Evolutionary conservation across 2,888 invertebrate species (phyloP).

Genomic region (Ectropis crepuscularia): DNA sequence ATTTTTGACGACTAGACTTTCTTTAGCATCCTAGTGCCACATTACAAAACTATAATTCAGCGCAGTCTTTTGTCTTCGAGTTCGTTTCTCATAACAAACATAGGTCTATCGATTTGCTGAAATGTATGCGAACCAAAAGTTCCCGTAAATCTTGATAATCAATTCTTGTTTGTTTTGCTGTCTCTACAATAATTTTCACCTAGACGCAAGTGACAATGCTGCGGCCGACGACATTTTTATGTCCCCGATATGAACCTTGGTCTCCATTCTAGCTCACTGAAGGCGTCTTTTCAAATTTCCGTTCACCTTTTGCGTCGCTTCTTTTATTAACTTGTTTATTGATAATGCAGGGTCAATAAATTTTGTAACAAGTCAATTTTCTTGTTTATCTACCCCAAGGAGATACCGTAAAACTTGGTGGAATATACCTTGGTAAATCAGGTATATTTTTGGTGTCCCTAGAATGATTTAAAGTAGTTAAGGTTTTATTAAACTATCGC

Average conservation of each 20-base stretch:
- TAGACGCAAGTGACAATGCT: constrained; percentile 52
- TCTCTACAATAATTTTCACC: constrained; percentile 42
- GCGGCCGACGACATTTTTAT: constrained; percentile 61
- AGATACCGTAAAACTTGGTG: too few species aligned
- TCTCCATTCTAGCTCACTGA: constrained; percentile 51
- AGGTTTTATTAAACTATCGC: too few species aligned
- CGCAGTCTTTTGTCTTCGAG: too few species aligned
- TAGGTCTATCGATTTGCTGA: too few species aligned
- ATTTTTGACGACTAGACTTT: too few species aligned
- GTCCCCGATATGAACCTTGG: constrained; percentile 56
- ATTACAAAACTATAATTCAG: too few species aligned
- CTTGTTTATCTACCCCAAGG: background rate
- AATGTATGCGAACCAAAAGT: too few species aligned
- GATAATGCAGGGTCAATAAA: constrained; percentile 21
- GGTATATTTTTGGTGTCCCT: too few species aligned
- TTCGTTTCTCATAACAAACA: too few species aligned
- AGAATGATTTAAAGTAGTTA: too few species aligned
- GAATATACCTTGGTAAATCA: too few species aligned
- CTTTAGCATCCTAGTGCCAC: too few species aligned
- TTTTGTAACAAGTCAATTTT: background rate
- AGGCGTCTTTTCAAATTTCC: constrained; percentile 70
- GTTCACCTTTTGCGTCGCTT: constrained; percentile 55
- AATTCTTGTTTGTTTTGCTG: constrained; percentile 28
- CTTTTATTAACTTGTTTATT: constrained; percentile 54
- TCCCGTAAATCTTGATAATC: background rate